These are phyloP conservation scores for Hirudinaria manillensis DNA, from an alignment of 2,888 invertebrate species.

Conservation along the genomic window DNA sequence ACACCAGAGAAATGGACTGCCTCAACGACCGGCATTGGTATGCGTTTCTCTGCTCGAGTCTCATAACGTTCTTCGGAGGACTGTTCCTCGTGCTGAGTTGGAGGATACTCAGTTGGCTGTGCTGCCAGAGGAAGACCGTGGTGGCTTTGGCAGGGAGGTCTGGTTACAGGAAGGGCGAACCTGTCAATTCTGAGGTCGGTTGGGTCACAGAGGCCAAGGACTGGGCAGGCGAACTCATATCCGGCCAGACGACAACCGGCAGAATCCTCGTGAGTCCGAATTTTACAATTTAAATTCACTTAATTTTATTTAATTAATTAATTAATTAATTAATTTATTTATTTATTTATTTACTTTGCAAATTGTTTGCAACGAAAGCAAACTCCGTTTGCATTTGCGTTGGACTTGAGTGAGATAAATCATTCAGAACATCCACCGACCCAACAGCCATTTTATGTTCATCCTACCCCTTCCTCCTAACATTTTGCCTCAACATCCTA, in stretches of 20 bases:
- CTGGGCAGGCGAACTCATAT: conserved; percentile 99
- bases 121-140: conserved; percentile 60
- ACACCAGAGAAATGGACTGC: conserved; percentile 31
- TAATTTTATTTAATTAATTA: background rate
- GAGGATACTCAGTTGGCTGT: conserved; percentile 85
- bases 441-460: too few relatives aligned
- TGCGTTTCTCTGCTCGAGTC: conserved; percentile 82
- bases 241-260: conserved; percentile 98
- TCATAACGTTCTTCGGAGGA: conserved; percentile 89
- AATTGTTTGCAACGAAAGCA: too few relatives aligned
- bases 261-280: conserved; percentile 58
- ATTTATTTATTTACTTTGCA: background rate
- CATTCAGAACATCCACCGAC: too few relatives aligned
- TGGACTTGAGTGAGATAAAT: too few relatives aligned
- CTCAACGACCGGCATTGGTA: conserved; percentile 67
- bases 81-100: conserved; percentile 86
- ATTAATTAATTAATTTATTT: background rate
- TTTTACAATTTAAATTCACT: too few relatives aligned
- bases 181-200: conserved; percentile 74
- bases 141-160: conserved; percentile 15
- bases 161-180: conserved; percentile 25
- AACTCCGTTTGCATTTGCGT: too few relatives aligned
- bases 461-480: too few relatives aligned
- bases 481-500: too few relatives aligned
- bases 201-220: conserved; percentile 99